Evolutionary conservation across 2,113 vertebrate species (phyloP), one percentile per base, ranked within the genome.

Genomic region (Theristicus caerulescens): DNA sequence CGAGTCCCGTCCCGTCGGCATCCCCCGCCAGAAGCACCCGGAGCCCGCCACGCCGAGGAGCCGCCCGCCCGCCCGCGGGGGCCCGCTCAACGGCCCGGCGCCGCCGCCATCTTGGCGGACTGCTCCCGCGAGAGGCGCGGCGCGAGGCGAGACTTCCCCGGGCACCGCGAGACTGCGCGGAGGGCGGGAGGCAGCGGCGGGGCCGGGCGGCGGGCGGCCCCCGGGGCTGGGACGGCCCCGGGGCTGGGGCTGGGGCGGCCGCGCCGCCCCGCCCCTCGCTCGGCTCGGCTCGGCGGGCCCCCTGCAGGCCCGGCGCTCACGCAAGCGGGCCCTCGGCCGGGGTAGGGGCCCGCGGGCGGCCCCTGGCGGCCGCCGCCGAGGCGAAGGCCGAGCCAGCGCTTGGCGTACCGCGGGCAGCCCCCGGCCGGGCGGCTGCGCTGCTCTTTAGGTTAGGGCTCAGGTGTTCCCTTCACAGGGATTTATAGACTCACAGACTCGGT

Each of bases 1-100:
- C 26, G 81, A 55, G 57, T 90, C 94, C 96, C 91, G 86, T 88
- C 71, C 86, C 90, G 80, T 21, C 91, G 55, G 92, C 97, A 98
- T 98, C 77, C 85, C 97, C 93, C 86, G 65, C 46, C 25, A 10
- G 16, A 22, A 57, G 42, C 42, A 17, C 57, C 87, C 49, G 88
- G 65, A 81, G 62, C 88, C 47, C 85, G 78, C 46, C 38, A 62
- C 47, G 40, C 73, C n/a, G 9, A 27, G 42, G 26, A 47, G 36
- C 34, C 71, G 34, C 51, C n/a, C 6, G 5, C 47, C 77, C 85
- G 38, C 82, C 81, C 31, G 71, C 34, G 54, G 86, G 65, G 54
- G 8, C 66, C 76, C 61, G 11, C 81, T 91, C 76, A 96, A 11
- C 92, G 44, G n/a, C 83, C 61, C 72, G 59, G 54, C 92, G 62